Evolutionary conservation across 2,888 invertebrate genomes (phyloP).

Genomic region (Conistra vaccinii): DNA sequence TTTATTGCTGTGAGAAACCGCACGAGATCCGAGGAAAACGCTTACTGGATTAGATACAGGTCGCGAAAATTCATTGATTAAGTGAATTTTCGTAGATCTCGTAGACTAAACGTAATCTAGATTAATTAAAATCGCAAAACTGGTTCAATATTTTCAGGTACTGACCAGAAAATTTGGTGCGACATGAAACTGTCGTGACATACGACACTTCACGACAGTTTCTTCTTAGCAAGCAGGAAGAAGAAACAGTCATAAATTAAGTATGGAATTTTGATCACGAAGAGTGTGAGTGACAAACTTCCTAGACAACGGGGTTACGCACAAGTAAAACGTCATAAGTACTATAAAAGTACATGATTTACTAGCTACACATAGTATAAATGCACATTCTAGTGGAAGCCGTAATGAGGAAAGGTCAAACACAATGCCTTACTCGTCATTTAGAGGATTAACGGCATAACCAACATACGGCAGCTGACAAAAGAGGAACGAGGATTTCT

Average conservation of each 20-base stretch:
- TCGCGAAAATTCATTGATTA: conserved; percentile 23
- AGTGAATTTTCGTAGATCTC: conserved; percentile 1
- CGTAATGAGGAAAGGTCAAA: conserved; percentile 83
- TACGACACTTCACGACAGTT: too few species aligned
- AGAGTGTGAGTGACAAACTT: conserved; percentile 38
- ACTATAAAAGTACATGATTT: conserved; percentile 37
- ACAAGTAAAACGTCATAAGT: conserved; percentile 30
- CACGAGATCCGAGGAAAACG: conserved; percentile 31
- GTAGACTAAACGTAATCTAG: conserved; percentile 4
- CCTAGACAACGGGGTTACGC: conserved; percentile 40
- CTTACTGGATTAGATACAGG: conserved; percentile 12
- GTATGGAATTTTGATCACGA: conserved; percentile 31
- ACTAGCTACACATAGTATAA: conserved; percentile 38
- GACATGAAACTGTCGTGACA: background rate
- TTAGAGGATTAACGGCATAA: conserved; percentile 76
- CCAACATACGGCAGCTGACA: conserved; percentile 69
- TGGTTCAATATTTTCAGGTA: background rate
- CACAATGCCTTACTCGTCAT: conserved; percentile 74
- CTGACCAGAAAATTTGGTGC: background rate
- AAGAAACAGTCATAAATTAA: conserved; percentile 9
- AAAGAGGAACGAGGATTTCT: conserved; percentile 65
- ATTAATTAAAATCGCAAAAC: conserved; percentile 3
- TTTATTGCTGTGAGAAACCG: conserved; percentile 40
- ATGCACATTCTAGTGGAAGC: conserved; percentile 74
- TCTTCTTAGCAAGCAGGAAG: conserved; percentile 6